Base-by-base conservation (phyloP, 2,797 vertebrate species). In the Iguana delicatissima region DNA sequence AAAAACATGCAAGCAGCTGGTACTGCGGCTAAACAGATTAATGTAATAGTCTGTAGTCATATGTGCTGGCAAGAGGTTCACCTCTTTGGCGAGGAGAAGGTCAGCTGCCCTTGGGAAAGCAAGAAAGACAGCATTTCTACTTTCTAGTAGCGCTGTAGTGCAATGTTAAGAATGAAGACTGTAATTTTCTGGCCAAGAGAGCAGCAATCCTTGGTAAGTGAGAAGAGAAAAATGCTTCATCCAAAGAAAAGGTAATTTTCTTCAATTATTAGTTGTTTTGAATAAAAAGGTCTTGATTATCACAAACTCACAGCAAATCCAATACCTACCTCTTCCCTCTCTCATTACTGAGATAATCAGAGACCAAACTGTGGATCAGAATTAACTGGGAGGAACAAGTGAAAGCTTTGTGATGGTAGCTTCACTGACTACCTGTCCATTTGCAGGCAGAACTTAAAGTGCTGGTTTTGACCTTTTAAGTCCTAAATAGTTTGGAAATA, bases 1-100 rank as follows among this genome's bases (percentile, higher is more conserved):
- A 98, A 97, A 98, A 97, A 97, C 97, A 97, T 97, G 96, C 97
- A 97, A 97, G 96, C 97, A 97, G 97, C 97, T 98, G 97, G 97
- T 97, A 97, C 97, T 97, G 97, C 95, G 97, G 97, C 97, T 97
- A 97, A 97, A 97, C 96, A 97, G 97, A 98, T 97, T 98, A 97
- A 98, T 97, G 96, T 97, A 97, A 97, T 97, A 97, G 97, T 97
- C 97, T 97, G 96, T 96, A 97, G 97, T 97, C 96, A 96, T 96
- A 97, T 97, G 97, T 97, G 97, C 96, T 98, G 97, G 97, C 97
- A 97, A 97, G 96, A 94, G 97, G 97, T 96, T 98, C 90, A 96
- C 96, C 97, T 97, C 96, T 97, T 97, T 96, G 97, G 97, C 94
- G 95, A 97, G 93, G 95, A 97, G 97, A 97, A 97, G 97, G 98